Evolutionary conservation across 2,888 invertebrate species (phyloP).

Genomic region (Cosmopolites sordidus): DNA sequence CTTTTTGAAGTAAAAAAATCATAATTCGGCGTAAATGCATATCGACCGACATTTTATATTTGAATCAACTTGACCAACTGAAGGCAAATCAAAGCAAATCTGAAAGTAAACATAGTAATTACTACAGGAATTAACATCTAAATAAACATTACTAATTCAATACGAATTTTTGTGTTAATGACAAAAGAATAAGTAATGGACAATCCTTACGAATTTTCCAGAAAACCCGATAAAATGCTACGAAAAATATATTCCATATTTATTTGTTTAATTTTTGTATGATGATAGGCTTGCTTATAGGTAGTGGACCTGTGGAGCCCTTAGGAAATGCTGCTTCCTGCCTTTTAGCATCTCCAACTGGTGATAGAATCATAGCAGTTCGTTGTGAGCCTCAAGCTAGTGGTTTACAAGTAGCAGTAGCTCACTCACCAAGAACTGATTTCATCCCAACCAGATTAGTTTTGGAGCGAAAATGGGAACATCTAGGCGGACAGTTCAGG

Average conservation of each 20-base stretch:
- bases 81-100: too few species aligned
- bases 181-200: too few species aligned
- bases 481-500: slow-evolving; percentile 87
- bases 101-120: too few species aligned
- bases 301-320: slow-evolving; percentile 78
- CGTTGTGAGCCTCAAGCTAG: slow-evolving; percentile 79
- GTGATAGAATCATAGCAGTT: slow-evolving; percentile 81
- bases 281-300: slow-evolving; percentile 21
- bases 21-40: too few species aligned
- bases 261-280: neutral
- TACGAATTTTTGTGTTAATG: too few species aligned
- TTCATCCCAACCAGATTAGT: slow-evolving; percentile 84
- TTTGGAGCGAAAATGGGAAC: slow-evolving; percentile 89
- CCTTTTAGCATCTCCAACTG: slow-evolving; percentile 84
- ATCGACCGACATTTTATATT: too few species aligned
- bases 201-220: too few species aligned
- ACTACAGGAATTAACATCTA: too few species aligned
- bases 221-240: too few species aligned
- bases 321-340: slow-evolving; percentile 91
- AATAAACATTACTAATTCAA: too few species aligned
- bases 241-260: neutral
- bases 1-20: too few species aligned
- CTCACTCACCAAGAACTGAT: slow-evolving; percentile 82
- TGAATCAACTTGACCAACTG: too few species aligned
- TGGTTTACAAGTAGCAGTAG: slow-evolving; percentile 85